phyloP scores from a whole-genome alignment of 2,113 vertebrate genomes.

The Salvelinus alpinus region DNA sequence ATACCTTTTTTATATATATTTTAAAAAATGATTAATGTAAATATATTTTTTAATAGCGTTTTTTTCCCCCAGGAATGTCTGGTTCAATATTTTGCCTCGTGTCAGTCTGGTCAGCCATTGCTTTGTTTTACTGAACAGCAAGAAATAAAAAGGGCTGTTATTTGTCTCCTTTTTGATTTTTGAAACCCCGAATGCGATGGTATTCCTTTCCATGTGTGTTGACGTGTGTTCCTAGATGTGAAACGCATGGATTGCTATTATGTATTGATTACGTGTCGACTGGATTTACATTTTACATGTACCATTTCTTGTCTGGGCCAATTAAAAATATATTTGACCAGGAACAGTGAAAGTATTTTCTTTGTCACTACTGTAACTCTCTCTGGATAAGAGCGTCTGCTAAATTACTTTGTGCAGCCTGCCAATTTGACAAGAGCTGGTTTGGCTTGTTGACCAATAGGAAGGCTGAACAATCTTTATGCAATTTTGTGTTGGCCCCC shows the following conservation, averaged over 20 bases:
- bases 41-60: slow-evolving; percentile 42
- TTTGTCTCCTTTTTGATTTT: background rate
- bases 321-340: slow-evolving; percentile 60
- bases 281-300: background rate
- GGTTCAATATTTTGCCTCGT: slow-evolving; percentile 37
- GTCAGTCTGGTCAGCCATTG: background rate
- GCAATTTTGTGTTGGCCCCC: too few species aligned
- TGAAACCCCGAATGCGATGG: background rate
- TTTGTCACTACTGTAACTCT: too few species aligned
- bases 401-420: too few species aligned
- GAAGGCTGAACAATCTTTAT: too few species aligned
- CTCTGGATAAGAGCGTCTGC: too few species aligned
- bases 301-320: slow-evolving; percentile 23
- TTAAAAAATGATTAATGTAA: slow-evolving; percentile 41
- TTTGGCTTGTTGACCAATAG: too few species aligned
- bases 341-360: slow-evolving; percentile 8
- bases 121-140: background rate
- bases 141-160: slow-evolving; percentile 1
- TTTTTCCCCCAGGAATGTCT: slow-evolving; percentile 31
- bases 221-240: background rate
- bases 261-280: background rate
- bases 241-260: background rate
- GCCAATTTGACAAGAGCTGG: too few species aligned
- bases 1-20: background rate
- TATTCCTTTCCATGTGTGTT: background rate